These are phyloP conservation scores for Amblyjoppa proteus DNA, from an alignment of 2,888 invertebrate genomes.

Conservation along the genomic window DNA sequence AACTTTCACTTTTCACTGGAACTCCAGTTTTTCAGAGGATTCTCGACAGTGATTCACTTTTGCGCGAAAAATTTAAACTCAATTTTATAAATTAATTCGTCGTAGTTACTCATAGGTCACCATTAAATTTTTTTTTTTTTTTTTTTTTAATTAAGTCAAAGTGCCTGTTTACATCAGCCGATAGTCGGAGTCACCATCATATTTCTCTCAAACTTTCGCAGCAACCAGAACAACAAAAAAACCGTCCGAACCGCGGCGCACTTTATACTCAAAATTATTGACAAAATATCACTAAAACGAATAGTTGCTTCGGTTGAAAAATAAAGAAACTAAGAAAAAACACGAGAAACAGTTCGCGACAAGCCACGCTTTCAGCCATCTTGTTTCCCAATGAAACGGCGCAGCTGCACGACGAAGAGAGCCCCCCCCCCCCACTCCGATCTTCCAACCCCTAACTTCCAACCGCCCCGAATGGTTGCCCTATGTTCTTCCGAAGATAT, in stretches of 20 bases:
- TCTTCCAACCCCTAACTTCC: slow-evolving; percentile 73
- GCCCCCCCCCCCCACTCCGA: slow-evolving; percentile 68
- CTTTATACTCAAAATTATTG: slow-evolving; percentile 18
- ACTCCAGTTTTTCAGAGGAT: slow-evolving; percentile 10
- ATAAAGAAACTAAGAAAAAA: slow-evolving; percentile 50
- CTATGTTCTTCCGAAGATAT: slow-evolving; percentile 36
- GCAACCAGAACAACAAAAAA: slow-evolving; percentile 5
- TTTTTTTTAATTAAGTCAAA: slow-evolving; percentile 12
- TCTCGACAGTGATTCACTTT: background rate
- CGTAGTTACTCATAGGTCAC: slow-evolving; percentile 33
- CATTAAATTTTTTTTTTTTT: slow-evolving; percentile 1
- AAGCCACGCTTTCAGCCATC: slow-evolving; percentile 80
- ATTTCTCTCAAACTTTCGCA: slow-evolving; percentile 2
- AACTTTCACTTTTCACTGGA: slow-evolving; percentile 62
- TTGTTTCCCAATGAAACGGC: slow-evolving; percentile 79
- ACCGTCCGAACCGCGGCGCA: slow-evolving; percentile 39
- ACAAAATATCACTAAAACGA: slow-evolving; percentile 18
- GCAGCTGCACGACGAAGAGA: slow-evolving; percentile 77
- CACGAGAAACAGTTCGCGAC: slow-evolving; percentile 71
- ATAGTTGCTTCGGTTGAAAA: slow-evolving; percentile 16
- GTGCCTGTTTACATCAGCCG: slow-evolving; percentile 1
- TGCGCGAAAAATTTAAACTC: slow-evolving; percentile 20
- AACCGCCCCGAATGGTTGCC: slow-evolving; percentile 75
- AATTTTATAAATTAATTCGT: slow-evolving; percentile 25
- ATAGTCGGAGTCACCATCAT: slow-evolving; percentile 21